Conservation (phyloP, 2,113 vertebrate species). For the Pseudolaguvia tuberculata region DNA sequence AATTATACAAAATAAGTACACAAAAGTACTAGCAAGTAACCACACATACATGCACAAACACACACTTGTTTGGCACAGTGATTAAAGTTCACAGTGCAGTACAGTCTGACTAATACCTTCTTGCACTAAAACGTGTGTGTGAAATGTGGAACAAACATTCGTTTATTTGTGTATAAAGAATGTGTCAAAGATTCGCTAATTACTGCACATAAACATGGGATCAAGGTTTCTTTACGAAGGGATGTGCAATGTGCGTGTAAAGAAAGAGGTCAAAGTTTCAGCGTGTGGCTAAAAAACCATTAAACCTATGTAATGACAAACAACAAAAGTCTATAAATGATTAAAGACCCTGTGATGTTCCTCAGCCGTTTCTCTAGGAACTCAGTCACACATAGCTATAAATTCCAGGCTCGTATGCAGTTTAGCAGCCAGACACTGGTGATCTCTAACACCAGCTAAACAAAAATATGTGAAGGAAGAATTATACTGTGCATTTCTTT, state of each 20-base stretch:
- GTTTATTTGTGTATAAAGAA: not conserved
- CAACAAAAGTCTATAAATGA: constrained; percentile 8
- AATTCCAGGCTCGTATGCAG: not conserved
- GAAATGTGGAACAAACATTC: not conserved
- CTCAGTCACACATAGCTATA: not conserved
- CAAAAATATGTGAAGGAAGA: too few relatives aligned
- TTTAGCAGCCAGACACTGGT: not conserved
- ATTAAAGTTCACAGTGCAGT: not conserved
- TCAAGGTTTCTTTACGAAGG: constrained; percentile 42
- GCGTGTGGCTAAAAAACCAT: constrained; percentile 23
- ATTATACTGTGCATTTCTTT: not conserved
- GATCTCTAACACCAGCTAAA: not conserved
- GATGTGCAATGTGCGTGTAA: constrained; percentile 13
- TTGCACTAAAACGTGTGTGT: not conserved
- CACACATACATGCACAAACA: not conserved
- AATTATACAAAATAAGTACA: too few relatives aligned
- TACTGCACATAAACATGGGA: constrained; percentile 43
- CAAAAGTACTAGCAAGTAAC: not conserved
- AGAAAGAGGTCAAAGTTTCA: constrained; percentile 40
- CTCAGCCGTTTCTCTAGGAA: not conserved
- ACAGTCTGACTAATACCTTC: not conserved
- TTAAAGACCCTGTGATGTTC: not conserved
- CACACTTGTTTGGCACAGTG: not conserved
- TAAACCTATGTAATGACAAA: constrained; percentile 29
- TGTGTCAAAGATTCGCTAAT: constrained; percentile 26